phyloP scores from a whole-genome alignment of 2,113 vertebrate genomes.

The Agapornis roseicollis region DNA sequence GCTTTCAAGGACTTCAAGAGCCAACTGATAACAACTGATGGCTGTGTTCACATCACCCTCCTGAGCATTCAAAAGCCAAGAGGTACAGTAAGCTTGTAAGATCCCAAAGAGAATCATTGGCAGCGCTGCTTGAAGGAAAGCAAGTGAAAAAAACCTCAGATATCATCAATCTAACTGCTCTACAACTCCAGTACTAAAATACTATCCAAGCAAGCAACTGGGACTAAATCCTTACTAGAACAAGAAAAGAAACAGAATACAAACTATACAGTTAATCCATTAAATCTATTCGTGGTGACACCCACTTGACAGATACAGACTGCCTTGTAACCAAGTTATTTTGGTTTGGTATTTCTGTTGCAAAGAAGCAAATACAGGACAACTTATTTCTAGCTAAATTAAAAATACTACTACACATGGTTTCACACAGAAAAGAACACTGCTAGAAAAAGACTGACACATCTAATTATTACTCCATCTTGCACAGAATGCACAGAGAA shows the following conservation, averaged over 20 bases:
- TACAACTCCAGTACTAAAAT: neutral
- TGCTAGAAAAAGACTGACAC: neutral
- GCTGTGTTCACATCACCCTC: neutral
- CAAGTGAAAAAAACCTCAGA: neutral
- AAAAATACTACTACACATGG: neutral
- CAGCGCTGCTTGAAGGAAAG: neutral
- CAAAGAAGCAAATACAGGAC: neutral
- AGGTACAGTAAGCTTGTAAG: neutral
- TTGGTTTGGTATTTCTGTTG: neutral
- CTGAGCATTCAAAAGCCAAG: neutral
- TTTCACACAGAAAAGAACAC: neutral
- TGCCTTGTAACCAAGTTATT: neutral
- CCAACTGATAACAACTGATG: neutral
- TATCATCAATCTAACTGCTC: neutral
- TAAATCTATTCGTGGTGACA: neutral
- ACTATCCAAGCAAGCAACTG: neutral
- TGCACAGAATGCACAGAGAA: neutral
- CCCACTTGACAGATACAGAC: neutral
- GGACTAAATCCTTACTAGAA: neutral
- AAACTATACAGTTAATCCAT: neutral
- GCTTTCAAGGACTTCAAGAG: neutral
- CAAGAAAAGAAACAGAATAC: neutral
- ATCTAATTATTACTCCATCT: neutral
- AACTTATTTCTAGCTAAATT: neutral
- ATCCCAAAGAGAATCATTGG: neutral